Evolutionary conservation across 2,888 invertebrate species (phyloP).

Genomic region (Seladonia tumulorum): DNA sequence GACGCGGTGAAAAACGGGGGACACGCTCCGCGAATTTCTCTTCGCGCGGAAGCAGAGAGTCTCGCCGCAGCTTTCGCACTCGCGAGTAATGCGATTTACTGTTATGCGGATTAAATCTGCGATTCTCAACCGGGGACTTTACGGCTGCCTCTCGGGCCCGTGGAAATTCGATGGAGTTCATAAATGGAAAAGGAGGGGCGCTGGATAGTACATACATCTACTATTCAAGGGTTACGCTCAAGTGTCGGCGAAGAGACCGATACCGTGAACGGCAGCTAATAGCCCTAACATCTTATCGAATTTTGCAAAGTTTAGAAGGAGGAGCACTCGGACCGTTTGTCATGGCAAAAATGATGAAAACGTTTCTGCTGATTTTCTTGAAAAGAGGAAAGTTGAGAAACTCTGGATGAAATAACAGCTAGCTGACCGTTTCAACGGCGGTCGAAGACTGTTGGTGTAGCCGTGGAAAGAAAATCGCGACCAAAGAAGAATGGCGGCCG

Average conservation of each 20-base stretch:
- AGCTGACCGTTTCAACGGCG: neutral
- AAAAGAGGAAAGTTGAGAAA: neutral
- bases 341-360: no score
- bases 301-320: no score
- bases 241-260: neutral
- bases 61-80: neutral
- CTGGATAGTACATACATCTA: neutral
- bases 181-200: neutral
- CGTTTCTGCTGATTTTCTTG: no score
- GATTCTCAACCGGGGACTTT: neutral
- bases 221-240: neutral
- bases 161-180: neutral
- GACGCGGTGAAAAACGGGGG: neutral
- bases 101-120: constrained; percentile 32
- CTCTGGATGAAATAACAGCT: neutral
- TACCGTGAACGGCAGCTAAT: neutral
- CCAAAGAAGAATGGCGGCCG: neutral
- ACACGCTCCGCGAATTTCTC: constrained; percentile 1
- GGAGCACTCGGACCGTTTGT: no score
- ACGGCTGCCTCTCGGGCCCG: neutral
- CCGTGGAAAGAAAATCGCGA: constrained; percentile 8
- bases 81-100: constrained; percentile 42
- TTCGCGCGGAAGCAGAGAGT: neutral
- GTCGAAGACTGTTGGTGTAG: constrained; percentile 19
- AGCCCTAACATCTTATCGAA: no score